Evolutionary conservation across 2,113 vertebrate genomes (phyloP).

Genomic region (Ancistrus triradiatus): DNA sequence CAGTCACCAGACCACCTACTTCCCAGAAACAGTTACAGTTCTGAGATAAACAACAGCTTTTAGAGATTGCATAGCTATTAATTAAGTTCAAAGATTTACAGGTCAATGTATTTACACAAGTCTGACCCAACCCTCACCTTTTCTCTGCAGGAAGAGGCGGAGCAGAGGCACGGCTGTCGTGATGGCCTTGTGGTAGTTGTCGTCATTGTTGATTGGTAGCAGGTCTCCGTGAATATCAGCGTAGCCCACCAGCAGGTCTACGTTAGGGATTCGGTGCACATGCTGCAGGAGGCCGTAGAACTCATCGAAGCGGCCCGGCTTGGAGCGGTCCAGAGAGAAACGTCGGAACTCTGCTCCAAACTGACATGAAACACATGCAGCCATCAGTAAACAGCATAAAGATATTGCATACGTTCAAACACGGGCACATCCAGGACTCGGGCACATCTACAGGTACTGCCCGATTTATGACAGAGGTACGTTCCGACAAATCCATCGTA

Average conservation of each 20-base stretch:
- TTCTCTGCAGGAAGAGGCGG: constrained; percentile 92
- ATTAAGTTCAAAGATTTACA: not conserved
- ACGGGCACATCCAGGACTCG: no score
- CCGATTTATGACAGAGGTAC: no score
- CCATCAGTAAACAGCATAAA: no score
- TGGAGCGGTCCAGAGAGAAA: constrained; percentile 93
- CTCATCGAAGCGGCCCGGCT: constrained; percentile 94
- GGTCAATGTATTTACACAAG: not conserved
- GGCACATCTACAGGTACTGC: no score
- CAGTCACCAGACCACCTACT: not conserved
- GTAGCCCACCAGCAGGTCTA: constrained; percentile 91
- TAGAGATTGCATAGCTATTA: not conserved
- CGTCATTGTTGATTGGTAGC: constrained; percentile 95
- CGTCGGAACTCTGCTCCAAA: constrained; percentile 97
- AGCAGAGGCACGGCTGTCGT: constrained; percentile 89
- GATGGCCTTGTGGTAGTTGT: constrained; percentile 97
- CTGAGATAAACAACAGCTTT: not conserved
- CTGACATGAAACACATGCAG: no score
- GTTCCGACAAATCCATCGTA: no score
- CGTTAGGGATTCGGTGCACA: constrained; percentile 92
- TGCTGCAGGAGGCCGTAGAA: constrained; percentile 95
- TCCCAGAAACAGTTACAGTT: not conserved
- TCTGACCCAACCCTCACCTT: constrained; percentile 74
- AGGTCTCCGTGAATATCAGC: constrained; percentile 93
- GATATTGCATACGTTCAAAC: no score